These are phyloP conservation scores for Urocolius indicus DNA, from an alignment of 2,113 vertebrate species.

Conservation along the genomic window DNA sequence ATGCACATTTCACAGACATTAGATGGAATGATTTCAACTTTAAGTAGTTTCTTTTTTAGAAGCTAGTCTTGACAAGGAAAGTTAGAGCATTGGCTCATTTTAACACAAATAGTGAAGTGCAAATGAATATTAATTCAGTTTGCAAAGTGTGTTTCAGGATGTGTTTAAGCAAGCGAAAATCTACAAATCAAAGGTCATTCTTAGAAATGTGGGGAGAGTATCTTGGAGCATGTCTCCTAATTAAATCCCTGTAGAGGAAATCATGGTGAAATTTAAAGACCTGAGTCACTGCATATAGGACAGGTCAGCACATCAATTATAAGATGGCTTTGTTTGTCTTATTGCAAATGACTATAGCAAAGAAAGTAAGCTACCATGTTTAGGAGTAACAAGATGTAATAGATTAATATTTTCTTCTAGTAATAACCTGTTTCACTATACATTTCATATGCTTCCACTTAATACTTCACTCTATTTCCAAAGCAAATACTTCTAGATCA, in stretches of 20 bases:
- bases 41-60: background rate
- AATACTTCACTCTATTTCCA: background rate
- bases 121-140: slow-evolving; percentile 51
- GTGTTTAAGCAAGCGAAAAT: slow-evolving; percentile 1
- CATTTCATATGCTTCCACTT: background rate
- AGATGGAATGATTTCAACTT: slow-evolving; percentile 21
- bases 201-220: background rate
- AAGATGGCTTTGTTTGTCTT: background rate
- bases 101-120: background rate
- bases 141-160: slow-evolving; percentile 11
- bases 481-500: background rate
- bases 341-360: background rate
- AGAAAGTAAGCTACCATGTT: background rate
- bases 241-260: slow-evolving; percentile 4
- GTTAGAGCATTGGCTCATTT: background rate
- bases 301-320: background rate
- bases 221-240: background rate
- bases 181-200: slow-evolving; percentile 40
- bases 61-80: background rate
- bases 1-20: slow-evolving; percentile 41
- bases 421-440: background rate
- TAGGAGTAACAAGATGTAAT: background rate
- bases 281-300: background rate
- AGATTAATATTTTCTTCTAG: background rate
- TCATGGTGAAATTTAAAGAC: background rate